Evolutionary conservation across 1,140 invertebrate genomes (phyloP), one percentile per base, ranked within the genome.

Genomic region (Plectrocnemia conspersa): DNA sequence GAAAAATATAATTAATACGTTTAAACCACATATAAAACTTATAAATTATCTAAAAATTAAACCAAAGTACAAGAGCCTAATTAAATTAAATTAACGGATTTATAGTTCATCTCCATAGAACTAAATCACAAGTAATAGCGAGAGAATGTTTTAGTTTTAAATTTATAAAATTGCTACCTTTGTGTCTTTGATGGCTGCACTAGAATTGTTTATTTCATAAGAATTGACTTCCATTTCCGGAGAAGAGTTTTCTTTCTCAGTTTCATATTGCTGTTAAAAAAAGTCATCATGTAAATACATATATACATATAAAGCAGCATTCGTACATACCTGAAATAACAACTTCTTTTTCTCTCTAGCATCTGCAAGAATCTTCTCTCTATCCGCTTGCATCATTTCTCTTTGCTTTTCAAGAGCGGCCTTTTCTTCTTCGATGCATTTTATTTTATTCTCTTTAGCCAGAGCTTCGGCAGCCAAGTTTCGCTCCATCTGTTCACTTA

Each of bases 371-470:
- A 59, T 66, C 52, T 62, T 61, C 44, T 70, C 75, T 33, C 77
- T 66, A 62, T 78, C 71, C n/a, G 56, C 22, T 33, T 76, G 72
- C 27, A 77, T 66, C 1, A 52, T 57, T 62, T 74, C 74, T 11
- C 76, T 58, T 36, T 67, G 64, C 23, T 67, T 70, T 62, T 77
- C 71, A 1, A 77, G 66, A 24, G 62, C 57, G 40, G 69, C 68
- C 7, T 70, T 67, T 56, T 77, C 72, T 27, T 62, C 53, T 16
- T 68, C 68, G 19, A 70, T 72, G 3, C 54, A 63, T 25, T 67
- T 69, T 50, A 76, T 75, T 47, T 64, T 66, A 16, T 52, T 61
- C 21, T 69, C 65, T 1, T 64, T 62, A 42, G 65, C 63, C 1
- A 56, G 48, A 3, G 59, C 45, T 36, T 61, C 58, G 6, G 46